These are phyloP conservation scores for Zenarchopterus dispar DNA, from an alignment of 2,797 vertebrate genomes.

Conservation along the genomic window DNA sequence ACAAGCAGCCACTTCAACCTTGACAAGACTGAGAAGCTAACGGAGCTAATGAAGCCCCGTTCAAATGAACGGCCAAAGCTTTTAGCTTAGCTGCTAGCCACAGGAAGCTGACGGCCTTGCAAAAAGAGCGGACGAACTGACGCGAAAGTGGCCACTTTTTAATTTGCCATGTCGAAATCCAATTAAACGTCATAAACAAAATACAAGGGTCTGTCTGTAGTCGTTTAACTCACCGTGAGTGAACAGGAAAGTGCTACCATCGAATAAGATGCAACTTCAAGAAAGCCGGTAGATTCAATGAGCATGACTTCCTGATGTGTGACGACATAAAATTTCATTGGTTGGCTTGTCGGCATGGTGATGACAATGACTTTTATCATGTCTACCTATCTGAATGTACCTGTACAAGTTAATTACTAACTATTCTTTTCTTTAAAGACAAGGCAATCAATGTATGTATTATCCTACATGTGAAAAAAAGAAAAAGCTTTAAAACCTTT, in stretches of 20 bases:
- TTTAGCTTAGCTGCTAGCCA: slow-evolving; percentile 65
- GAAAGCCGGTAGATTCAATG: slow-evolving; percentile 64
- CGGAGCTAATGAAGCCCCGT: slow-evolving; percentile 19
- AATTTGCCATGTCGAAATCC: accelerated
- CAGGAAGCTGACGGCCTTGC: slow-evolving; percentile 37
- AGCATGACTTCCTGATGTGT: slow-evolving; percentile 62
- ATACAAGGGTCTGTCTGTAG: accelerated
- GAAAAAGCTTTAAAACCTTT: no score
- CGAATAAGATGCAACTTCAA: slow-evolving; percentile 47
- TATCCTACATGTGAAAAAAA: no score
- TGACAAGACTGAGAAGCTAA: slow-evolving; percentile 28
- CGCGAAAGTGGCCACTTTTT: background rate
- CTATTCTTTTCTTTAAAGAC: no score
- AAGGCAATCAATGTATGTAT: no score
- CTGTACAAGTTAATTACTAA: no score
- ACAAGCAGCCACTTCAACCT: slow-evolving; percentile 42
- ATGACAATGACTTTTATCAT: background rate
- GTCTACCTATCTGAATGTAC: no score
- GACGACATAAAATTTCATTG: slow-evolving; percentile 36
- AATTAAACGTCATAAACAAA: accelerated
- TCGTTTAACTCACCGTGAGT: slow-evolving; percentile 57
- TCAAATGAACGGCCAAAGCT: slow-evolving; percentile 32
- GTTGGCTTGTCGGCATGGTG: slow-evolving; percentile 19
- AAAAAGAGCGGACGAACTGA: background rate
- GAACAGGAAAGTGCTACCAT: slow-evolving; percentile 60